These are phyloP conservation scores for Brachyrhaphis roseni DNA, from an alignment of 2,797 vertebrate genomes.

Conservation along the genomic window DNA sequence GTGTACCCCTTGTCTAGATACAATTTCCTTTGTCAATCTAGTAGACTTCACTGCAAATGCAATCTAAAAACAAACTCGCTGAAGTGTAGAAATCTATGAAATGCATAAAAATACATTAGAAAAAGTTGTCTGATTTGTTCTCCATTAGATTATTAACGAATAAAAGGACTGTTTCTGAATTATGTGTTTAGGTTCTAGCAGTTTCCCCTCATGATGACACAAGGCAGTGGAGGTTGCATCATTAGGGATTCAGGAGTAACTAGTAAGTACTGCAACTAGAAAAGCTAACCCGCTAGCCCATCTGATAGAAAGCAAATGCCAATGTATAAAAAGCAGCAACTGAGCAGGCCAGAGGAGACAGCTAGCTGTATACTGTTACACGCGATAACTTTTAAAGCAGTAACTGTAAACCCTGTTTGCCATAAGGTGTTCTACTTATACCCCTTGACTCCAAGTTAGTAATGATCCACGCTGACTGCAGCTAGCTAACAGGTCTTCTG, in stretches of 20 bases:
- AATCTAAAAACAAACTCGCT: not conserved
- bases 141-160: not conserved
- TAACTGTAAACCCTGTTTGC: not conserved
- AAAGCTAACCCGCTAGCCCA: conserved; percentile 39
- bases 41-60: not conserved
- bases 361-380: fast-evolving
- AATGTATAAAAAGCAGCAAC: not conserved
- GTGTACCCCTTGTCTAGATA: not conserved
- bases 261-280: not conserved
- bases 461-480: conserved; percentile 3
- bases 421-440: not conserved
- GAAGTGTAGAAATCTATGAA: not conserved
- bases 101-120: not conserved
- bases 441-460: not conserved
- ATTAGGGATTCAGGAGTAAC: conserved; percentile 38
- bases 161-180: not conserved
- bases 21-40: not conserved
- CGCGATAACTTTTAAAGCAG: not conserved
- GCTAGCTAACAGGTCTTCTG: conserved; percentile 32
- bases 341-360: not conserved
- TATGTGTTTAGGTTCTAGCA: too few species aligned
- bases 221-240: conserved; percentile 73
- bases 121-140: not conserved
- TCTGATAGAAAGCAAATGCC: not conserved
- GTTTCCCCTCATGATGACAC: conserved; percentile 70